Conservation (phyloP, 2,888 invertebrate genomes). For the Microdon myrmicae region DNA sequence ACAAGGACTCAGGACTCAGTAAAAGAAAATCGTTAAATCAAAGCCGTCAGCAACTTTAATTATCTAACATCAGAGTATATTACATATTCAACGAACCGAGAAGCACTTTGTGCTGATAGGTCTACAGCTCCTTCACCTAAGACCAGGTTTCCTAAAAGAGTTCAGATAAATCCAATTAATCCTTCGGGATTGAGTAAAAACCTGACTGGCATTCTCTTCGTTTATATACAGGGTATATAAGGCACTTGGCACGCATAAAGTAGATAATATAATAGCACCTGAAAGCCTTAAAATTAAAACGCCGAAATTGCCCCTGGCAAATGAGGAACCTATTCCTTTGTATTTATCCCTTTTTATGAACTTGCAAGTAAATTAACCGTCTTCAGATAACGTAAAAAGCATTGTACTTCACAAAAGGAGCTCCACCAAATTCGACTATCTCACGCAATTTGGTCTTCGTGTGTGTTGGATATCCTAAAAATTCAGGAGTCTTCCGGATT, state of each 20-base stretch:
- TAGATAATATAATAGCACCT: conserved; percentile 52
- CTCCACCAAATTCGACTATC: conserved; percentile 33
- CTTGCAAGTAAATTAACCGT: conserved; percentile 32
- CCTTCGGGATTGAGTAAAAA: conserved; percentile 40
- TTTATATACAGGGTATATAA: conserved; percentile 5
- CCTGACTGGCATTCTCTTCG: conserved; percentile 18
- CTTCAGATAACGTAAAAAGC: conserved; percentile 9
- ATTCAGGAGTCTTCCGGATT: not conserved
- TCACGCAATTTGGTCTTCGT: conserved; percentile 32
- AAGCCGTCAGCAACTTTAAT: too few relatives aligned
- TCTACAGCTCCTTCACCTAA: too few relatives aligned
- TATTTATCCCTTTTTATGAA: conserved; percentile 12
- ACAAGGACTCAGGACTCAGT: too few relatives aligned
- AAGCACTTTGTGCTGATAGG: too few relatives aligned
- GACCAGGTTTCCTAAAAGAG: conserved; percentile 16
- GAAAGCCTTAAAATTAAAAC: conserved; percentile 52
- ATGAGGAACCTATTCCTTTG: not conserved
- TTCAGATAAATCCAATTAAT: conserved; percentile 45
- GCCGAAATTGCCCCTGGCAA: conserved; percentile 15
- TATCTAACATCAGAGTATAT: too few relatives aligned
- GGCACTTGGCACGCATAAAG: conserved; percentile 45
- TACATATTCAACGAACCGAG: too few relatives aligned
- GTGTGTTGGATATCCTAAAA: conserved; percentile 10
- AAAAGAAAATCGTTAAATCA: too few relatives aligned
- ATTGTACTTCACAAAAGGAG: conserved; percentile 2